Conservation (phyloP, 2,113 vertebrate species). For the Pluvialis apricaria region DNA sequence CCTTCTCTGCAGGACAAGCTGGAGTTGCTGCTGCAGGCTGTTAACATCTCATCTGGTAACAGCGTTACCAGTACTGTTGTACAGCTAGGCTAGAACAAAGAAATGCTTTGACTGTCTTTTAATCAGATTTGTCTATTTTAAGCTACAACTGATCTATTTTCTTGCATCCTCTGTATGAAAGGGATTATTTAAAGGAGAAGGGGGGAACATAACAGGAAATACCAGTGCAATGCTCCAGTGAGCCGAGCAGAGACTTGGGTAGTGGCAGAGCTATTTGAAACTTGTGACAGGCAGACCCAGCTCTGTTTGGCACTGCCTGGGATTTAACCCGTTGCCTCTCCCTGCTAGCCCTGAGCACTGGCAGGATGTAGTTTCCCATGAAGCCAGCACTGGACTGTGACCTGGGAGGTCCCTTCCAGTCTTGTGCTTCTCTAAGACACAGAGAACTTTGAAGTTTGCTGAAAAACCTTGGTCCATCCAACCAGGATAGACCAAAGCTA, state of each 20-base stretch:
- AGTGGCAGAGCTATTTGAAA: background rate
- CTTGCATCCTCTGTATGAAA: background rate
- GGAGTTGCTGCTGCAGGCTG: background rate
- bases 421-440: background rate
- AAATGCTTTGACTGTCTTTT: background rate
- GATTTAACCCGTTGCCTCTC: background rate
- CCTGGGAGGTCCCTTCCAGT: background rate
- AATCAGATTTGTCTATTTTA: conserved; percentile 48
- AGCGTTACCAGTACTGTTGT: background rate
- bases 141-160: conserved; percentile 39
- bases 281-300: background rate
- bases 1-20: background rate
- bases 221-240: background rate
- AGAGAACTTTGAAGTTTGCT: background rate
- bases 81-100: background rate
- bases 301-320: background rate
- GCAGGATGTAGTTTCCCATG: background rate
- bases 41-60: background rate
- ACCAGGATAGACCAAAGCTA: background rate
- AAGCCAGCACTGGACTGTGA: background rate
- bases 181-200: conserved; percentile 25
- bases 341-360: background rate
- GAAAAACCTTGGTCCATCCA: background rate
- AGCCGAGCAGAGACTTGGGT: background rate
- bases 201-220: background rate